Evolutionary conservation across 1,140 invertebrate species (phyloP).

Genomic region (Drosophila pachea): DNA sequence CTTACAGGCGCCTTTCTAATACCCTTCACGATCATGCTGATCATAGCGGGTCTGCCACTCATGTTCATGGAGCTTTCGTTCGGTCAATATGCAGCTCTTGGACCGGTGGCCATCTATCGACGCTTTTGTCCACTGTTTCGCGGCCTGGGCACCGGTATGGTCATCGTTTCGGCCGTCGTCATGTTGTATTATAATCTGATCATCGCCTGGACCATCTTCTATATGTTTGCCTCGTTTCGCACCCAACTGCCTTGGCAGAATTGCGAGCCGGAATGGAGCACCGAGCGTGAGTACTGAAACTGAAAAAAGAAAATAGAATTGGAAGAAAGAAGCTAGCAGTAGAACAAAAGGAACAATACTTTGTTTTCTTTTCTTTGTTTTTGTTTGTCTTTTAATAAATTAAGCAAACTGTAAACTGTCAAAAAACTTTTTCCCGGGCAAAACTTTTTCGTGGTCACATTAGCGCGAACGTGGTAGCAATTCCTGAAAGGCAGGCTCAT

Average conservation of each 20-base stretch:
- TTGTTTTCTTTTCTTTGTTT: constrained; percentile 21
- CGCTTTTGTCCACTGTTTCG: constrained; percentile 85
- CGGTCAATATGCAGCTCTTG: constrained; percentile 86
- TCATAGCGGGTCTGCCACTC: constrained; percentile 90
- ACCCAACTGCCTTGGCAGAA: constrained; percentile 87
- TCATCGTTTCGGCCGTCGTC: constrained; percentile 89
- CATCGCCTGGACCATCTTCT: constrained; percentile 91
- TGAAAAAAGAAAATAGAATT: constrained; percentile 2
- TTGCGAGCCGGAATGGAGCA: constrained; percentile 88
- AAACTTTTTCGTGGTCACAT: constrained; percentile 20
- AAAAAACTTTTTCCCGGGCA: constrained; percentile 48
- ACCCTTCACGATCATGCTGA: constrained; percentile 90
- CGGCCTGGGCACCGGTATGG: constrained; percentile 91
- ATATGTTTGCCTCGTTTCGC: constrained; percentile 87
- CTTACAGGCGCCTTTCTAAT: constrained; percentile 88
- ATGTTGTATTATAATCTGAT: constrained; percentile 92
- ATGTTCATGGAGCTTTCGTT: constrained; percentile 93
- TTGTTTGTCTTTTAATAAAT: constrained; percentile 40
- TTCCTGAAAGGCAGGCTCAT: background rate
- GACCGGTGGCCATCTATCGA: constrained; percentile 86
- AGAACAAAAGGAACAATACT: constrained; percentile 31
- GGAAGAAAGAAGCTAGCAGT: background rate
- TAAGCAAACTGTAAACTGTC: constrained; percentile 66
- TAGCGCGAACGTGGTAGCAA: constrained; percentile 5
- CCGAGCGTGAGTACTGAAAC: constrained; percentile 80